Base-by-base conservation (phyloP, 2,113 vertebrate species). In the Ammodytes dubius region DNA sequence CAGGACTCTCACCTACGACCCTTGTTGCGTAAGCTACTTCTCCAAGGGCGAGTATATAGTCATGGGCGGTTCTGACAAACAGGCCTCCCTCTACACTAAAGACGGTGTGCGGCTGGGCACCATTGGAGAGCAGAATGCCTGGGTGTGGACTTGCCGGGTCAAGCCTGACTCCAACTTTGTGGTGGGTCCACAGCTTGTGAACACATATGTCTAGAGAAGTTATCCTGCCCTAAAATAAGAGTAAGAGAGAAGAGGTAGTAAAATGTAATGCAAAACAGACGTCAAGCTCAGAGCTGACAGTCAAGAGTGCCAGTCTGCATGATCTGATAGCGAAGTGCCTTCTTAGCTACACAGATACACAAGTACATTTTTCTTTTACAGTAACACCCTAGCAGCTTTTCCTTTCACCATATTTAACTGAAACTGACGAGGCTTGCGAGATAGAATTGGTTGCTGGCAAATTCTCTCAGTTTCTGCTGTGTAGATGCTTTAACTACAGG, bases 141-240 rank as follows among this genome's bases (percentile, higher is more conserved):
- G 98, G 98, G 97, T 99, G 85, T 99, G 98, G 98, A 96, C 96
- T 0, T 99, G 98, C 89, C 96, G 93, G 80, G 97, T 96, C 61
- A 99, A 98, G 83, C 98, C 98, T 0, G 97, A 99, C 80, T 98
- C 98, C 84, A 99, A 98, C 95, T 99, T 97, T 4, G 97, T 99
- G 97, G 98, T 99, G 89, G 95, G 97, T 90, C 53, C 42, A 19
- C 64, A 65, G 65, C 73, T 67, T 43, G 53, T 65, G 27, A 74
- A 75, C 13, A 15, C 46, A 64, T 70, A 49, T 71, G 47, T 85
- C 65, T 40, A 42, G 10, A 73, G 17, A 76, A 80, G 19, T 60
- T 45, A 74, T 70, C 45, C 70, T 56, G 13, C 40, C 15, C 1
- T 70, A 56, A 45, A 73, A 57, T 59, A 70, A 58, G 47, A 56